Evolutionary conservation across 2,888 invertebrate genomes (phyloP), one percentile per base, ranked within the genome.

Genomic region (Cepaea hortensis): DNA sequence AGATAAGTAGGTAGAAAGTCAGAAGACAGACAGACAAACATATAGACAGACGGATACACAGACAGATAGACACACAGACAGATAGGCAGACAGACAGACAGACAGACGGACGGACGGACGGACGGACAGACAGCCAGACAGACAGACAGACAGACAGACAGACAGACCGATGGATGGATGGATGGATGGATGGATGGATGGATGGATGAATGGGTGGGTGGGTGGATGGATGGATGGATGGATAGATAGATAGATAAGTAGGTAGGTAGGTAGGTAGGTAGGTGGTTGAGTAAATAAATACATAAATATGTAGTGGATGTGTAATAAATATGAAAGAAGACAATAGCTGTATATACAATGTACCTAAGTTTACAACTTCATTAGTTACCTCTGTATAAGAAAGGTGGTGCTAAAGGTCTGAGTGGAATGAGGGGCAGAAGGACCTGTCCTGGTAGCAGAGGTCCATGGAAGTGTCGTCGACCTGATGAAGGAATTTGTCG

Each of bases 61-160:
- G 72, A 23, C 23, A 72, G 72, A 72, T 23, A 72, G 72, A 72
- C 23, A 72, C n/a, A 72, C n/a, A 72, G 72, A 72, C n/a, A 23
- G 72, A 72, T 72, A 72, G 72, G n/a, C 23, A 72, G 72, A 72
- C 23, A 23, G 72, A 72, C 11, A 72, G 23, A 72, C 11, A 72
- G 23, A 72, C 23, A 18, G 72, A 23, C 3, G 11, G 72, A 72
- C 23, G 11, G 72, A n/a, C 23, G 11, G 72, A 72, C 23, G n/a
- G 23, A n/a, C 23, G n/a, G 72, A 72, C 23, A 23, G 72, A 72
- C 23, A 72, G 23, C 5, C 23, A 72, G 9, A 72, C 23, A 23
- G 72, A 72, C 23, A 72, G 72, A 72, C 23, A 72, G 23, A 72
- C 11, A 72, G 72, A 23, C 55, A 55, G 55, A 55, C 55, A 55